Conservation (phyloP, 2,113 vertebrate species). For the Ptyas mucosa region DNA sequence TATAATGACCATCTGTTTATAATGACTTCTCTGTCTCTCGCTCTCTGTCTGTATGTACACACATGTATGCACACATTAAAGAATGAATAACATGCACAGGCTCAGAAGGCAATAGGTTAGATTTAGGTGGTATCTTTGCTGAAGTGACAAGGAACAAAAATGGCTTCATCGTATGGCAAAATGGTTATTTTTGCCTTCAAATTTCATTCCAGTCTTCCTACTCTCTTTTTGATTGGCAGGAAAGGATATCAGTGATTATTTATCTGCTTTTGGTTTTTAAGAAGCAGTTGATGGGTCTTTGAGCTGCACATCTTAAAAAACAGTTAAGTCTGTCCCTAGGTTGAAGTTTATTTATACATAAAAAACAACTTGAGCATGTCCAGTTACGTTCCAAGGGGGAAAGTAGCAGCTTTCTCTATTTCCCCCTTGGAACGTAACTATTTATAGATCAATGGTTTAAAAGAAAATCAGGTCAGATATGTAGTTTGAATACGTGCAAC, state of each 20-base stretch:
- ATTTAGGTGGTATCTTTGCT: background rate
- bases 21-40: background rate
- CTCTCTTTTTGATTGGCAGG: conserved; percentile 13
- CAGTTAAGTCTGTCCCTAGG: background rate
- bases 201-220: conserved; percentile 15
- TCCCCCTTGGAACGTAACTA: fast-evolving
- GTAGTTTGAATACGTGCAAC: background rate
- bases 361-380: background rate
- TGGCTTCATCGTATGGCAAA: background rate
- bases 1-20: conserved; percentile 31
- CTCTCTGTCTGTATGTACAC: background rate
- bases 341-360: background rate
- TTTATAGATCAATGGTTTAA: fast-evolving
- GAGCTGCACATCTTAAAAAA: background rate
- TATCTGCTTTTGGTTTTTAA: conserved; percentile 4
- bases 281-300: background rate
- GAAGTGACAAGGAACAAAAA: conserved; percentile 5
- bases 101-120: conserved; percentile 26
- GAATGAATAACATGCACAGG: background rate
- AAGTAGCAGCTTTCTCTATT: fast-evolving
- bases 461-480: background rate
- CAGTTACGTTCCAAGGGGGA: no score
- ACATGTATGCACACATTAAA: background rate
- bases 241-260: conserved; percentile 42
- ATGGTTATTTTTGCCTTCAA: background rate